Evolutionary conservation across 2,113 vertebrate genomes (phyloP), one percentile per base, ranked within the genome.

Genomic region (Silurus asotus): DNA sequence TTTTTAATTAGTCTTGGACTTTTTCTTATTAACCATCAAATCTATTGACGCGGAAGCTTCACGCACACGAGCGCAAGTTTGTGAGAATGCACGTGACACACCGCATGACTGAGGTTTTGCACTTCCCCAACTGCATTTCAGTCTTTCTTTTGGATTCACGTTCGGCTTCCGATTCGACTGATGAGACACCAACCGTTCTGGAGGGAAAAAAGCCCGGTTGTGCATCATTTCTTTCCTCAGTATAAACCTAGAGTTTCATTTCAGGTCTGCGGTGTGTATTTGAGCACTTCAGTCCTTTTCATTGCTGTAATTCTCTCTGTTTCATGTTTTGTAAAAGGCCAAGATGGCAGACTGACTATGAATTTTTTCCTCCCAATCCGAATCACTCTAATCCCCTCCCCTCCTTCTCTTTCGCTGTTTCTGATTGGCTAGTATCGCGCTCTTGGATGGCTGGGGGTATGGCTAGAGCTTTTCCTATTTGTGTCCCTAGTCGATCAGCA

Each of bases 361-460:
- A 86, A 51, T 13, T 15, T 86, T 9, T n/a, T 23, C 7, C 6
- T 6, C 48, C 9, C 65, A 80, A 87, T 88, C 88, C 19, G 81
- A 90, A 77, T 84, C 87, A 72, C 75, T 88, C 72, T 90, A 91
- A 87, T 83, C 58, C 86, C 87, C 84, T 96, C 81, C 96, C 93
- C 95, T 96, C 93, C 92, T 93, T 93, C 93, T 87, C 92, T 95
- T 91, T 96, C 94, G 97, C 89, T 96, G 94, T 97, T 97, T 94
- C 94, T 95, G 94, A 95, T 96, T 92, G 92, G 97, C 95, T 95
- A 98, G 97, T 98, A 91, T 98, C 97, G 93, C 97, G 96, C 93
- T 99, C 97, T 96, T 99, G 98, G 97, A 99, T 99, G 97, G 96
- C 97, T 96, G 97, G 96, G 96, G 97, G 97, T 99, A 98, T 96